These are phyloP conservation scores for Styela clava DNA, from an alignment of 23 tunicate genomes.

Conservation along the genomic window DNA sequence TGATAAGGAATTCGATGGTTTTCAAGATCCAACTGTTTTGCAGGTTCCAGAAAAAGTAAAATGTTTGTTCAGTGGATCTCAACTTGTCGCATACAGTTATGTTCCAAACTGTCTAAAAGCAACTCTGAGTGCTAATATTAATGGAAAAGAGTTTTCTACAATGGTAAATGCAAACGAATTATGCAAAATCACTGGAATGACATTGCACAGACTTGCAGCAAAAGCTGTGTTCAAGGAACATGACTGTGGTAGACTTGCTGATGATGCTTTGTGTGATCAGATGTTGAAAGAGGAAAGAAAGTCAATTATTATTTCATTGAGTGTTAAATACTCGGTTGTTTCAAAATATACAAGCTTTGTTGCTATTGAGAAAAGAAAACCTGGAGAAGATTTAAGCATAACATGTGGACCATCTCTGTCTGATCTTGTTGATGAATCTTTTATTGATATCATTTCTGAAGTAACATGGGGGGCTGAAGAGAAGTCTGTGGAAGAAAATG, in stretches of 20 bases:
- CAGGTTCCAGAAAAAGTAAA: constrained; percentile 60
- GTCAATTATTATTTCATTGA: constrained; percentile 47
- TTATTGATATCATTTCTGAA: constrained; percentile 47
- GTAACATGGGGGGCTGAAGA: constrained; percentile 32
- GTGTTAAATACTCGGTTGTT: constrained; percentile 52
- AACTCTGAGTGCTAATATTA: constrained; percentile 40
- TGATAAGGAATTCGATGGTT: constrained; percentile 24
- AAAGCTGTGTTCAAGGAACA: constrained; percentile 62
- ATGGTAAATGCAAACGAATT: constrained; percentile 45
- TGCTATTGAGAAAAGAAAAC: constrained; percentile 67
- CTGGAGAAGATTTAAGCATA: constrained; percentile 24
- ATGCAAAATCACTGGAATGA: constrained; percentile 46
- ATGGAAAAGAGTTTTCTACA: constrained; percentile 52
- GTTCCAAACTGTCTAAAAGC: constrained; percentile 62
- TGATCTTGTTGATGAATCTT: constrained; percentile 21
- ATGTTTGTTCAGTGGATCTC: constrained; percentile 53
- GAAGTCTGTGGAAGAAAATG: constrained; percentile 1
- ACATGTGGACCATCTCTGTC: constrained; percentile 30
- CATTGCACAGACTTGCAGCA: constrained; percentile 58
- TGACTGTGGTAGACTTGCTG: constrained; percentile 48
- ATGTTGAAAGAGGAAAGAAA: constrained; percentile 29
- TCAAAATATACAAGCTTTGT: constrained; percentile 71
- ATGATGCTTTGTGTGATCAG: constrained; percentile 35
- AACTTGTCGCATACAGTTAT: constrained; percentile 59
- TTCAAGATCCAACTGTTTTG: neutral